Evolutionary conservation across 2,797 vertebrate genomes (phyloP).

Genomic region (Sebastes iracundus): DNA sequence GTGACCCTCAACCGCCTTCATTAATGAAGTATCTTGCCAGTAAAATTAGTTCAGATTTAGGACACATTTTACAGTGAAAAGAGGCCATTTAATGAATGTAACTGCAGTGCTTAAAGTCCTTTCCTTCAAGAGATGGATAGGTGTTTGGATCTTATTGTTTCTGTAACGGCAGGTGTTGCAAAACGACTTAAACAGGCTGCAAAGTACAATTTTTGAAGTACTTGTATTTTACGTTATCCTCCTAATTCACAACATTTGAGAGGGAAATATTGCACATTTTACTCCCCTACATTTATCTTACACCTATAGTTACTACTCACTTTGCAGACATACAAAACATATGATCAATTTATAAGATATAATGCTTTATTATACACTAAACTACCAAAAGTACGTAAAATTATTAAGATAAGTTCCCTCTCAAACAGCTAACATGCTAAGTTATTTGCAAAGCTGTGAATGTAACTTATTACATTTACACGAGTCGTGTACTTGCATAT

Average conservation of each 20-base stretch:
- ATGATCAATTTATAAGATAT: background rate
- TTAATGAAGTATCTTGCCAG: background rate
- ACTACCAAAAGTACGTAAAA: too few species aligned
- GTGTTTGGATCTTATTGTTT: background rate
- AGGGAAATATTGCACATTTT: background rate
- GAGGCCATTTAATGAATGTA: background rate
- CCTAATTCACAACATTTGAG: background rate
- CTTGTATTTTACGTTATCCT: background rate
- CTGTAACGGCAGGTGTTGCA: background rate
- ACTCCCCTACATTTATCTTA: background rate
- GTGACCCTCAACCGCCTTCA: background rate
- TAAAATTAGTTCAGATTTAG: background rate
- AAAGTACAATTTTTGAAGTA: background rate
- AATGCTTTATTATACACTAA: background rate
- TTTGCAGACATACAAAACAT: background rate
- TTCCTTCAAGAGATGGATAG: background rate
- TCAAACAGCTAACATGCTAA: accelerated
- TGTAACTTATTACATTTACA: background rate
- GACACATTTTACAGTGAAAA: background rate
- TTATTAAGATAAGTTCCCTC: too few species aligned
- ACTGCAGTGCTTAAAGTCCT: background rate
- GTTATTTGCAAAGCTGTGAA: too few species aligned
- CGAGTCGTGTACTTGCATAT: background rate
- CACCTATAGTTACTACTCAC: background rate
- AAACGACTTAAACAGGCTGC: too few species aligned